phyloP scores from a whole-genome alignment of 2,797 vertebrate genomes.

The Diplodus sargus region DNA sequence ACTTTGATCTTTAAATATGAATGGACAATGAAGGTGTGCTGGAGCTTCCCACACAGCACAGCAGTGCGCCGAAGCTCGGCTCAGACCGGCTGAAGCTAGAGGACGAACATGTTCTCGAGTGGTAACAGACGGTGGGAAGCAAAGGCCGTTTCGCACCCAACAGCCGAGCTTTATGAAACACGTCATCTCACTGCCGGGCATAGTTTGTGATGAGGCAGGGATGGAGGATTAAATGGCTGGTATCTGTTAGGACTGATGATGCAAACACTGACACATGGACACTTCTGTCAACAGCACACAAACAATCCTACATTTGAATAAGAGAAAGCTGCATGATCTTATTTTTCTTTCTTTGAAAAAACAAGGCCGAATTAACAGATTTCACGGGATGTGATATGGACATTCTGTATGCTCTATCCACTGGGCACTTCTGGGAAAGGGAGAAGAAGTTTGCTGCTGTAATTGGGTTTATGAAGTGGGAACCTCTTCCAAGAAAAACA shows the following conservation, averaged over 20 bases:
- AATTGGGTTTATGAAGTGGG: constrained; percentile 8
- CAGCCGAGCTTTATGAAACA: constrained; percentile 37
- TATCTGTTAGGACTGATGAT: constrained; percentile 33
- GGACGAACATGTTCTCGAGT: constrained; percentile 31
- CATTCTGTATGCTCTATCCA: background rate
- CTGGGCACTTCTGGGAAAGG: background rate
- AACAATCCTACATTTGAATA: background rate
- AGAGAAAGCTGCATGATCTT: background rate
- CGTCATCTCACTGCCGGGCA: constrained; percentile 34
- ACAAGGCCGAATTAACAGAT: constrained; percentile 4
- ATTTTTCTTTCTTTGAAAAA: background rate
- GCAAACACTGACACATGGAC: background rate
- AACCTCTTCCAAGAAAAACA: constrained; percentile 16
- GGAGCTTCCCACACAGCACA: constrained; percentile 1
- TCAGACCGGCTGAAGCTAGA: constrained; percentile 2
- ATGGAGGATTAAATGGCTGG: constrained; percentile 17
- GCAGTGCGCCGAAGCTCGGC: background rate
- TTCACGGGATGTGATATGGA: background rate
- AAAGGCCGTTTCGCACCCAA: constrained; percentile 39
- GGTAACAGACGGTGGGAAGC: constrained; percentile 34
- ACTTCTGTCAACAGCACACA: constrained; percentile 10
- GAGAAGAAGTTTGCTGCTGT: background rate
- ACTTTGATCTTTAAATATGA: constrained; percentile 53
- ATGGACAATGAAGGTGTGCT: constrained; percentile 23
- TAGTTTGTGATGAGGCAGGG: background rate